Percentiles rank a stretch among this genome's conserved stretches.
These are phyloP conservation scores for Coluber constrictor DNA, from an alignment of 2,797 vertebrate genomes.

Conservation along the genomic window DNA sequence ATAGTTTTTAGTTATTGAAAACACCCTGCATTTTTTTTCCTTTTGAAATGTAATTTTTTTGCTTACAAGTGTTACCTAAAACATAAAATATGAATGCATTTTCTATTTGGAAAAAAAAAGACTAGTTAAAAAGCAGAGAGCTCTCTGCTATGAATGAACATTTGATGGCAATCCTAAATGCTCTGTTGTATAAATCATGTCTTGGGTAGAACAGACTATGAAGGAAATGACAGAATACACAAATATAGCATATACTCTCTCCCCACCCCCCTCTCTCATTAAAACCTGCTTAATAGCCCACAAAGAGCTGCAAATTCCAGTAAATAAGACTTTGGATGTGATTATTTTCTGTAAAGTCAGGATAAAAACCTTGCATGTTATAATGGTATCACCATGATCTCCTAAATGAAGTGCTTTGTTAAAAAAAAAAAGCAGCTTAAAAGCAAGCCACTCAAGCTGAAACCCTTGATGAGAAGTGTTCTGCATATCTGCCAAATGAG, in stretches of 20 bases:
- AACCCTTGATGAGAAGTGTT: neutral
- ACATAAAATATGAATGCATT: neutral
- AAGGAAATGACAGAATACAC: neutral
- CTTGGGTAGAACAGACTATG: neutral
- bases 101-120: neutral
- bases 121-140: neutral
- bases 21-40: neutral
- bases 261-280: neutral
- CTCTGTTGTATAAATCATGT: neutral
- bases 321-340: neutral
- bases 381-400: constrained; percentile 15
- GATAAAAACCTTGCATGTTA: constrained; percentile 1
- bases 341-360: neutral
- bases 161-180: neutral
- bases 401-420: neutral
- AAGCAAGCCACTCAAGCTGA: neutral
- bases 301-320: neutral
- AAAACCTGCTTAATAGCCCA: constrained; percentile 13
- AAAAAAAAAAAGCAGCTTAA: neutral
- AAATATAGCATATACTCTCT: neutral
- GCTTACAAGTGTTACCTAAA: neutral
- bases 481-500: constrained; percentile 10
- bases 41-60: neutral
- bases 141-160: neutral
- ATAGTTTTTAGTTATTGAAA: neutral